Evolutionary conservation across 2,888 invertebrate species (phyloP).

Genomic region (Agonum fuliginosum): DNA sequence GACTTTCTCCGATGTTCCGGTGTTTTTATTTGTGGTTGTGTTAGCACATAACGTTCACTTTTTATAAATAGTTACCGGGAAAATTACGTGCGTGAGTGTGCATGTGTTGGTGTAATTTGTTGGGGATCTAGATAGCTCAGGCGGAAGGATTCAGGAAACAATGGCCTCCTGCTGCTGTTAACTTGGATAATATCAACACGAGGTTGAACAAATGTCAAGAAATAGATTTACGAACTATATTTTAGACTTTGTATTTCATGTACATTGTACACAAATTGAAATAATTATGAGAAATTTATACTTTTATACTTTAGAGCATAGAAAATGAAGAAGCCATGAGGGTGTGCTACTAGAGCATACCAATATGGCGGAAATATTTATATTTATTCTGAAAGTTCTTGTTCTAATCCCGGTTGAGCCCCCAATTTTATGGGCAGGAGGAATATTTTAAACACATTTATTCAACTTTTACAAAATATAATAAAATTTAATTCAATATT

Average conservation of each 20-base stretch:
- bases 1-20: conserved; percentile 20
- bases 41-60: conserved; percentile 35
- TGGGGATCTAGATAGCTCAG: background rate
- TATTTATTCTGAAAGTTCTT: no score
- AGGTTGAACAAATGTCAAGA: background rate
- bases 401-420: no score
- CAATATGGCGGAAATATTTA: no score
- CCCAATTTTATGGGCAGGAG: no score
- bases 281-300: background rate
- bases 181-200: background rate
- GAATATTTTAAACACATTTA: no score
- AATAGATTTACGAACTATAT: background rate
- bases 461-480: no score
- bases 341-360: no score
- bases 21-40: conserved; percentile 27
- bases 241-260: background rate
- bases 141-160: background rate
- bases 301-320: no score
- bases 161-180: background rate
- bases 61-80: conserved; percentile 31
- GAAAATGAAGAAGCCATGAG: no score
- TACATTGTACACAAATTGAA: background rate
- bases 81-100: background rate
- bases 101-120: background rate
- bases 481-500: no score